A percentile compares a stretch with the other conserved stretches of the same genome.
Evolutionary conservation across 2,797 vertebrate species (phyloP).

Genomic region (Sebastes miniatus): DNA sequence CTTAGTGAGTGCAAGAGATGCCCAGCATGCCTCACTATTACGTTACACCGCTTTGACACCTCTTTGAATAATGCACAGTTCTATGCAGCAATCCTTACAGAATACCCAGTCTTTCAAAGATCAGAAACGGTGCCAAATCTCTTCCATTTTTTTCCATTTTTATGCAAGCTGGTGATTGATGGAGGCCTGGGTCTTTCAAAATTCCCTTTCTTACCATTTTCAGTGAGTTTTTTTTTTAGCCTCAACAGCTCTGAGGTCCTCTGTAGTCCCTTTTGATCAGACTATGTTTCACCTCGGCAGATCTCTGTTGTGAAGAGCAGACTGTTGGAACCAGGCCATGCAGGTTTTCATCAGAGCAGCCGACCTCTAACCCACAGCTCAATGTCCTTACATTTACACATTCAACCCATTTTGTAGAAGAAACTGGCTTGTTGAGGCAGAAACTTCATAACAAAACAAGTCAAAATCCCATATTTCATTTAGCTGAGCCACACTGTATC

Average conservation of each 20-base stretch:
- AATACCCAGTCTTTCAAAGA: slow-evolving; percentile 4
- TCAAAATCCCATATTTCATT: not conserved
- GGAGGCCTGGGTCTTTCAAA: not conserved
- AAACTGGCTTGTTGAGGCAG: slow-evolving; percentile 11
- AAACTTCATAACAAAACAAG: slow-evolving; percentile 13
- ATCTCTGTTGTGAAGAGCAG: slow-evolving; percentile 3
- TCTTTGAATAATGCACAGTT: slow-evolving; percentile 3
- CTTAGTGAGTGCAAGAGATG: not conserved
- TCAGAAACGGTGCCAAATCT: not conserved
- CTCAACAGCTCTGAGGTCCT: not conserved
- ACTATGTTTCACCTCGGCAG: slow-evolving; percentile 29
- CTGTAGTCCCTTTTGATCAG: slow-evolving; percentile 34
- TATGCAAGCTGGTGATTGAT: slow-evolving; percentile 9
- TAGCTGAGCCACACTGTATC: not conserved
- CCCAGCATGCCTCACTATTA: not conserved
- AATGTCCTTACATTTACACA: slow-evolving; percentile 5
- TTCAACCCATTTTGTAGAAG: slow-evolving; percentile 20
- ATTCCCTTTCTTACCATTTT: slow-evolving; percentile 16
- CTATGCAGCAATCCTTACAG: slow-evolving; percentile 1
- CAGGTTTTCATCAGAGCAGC: slow-evolving; percentile 35
- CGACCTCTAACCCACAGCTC: slow-evolving; percentile 19
- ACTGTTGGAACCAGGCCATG: not conserved
- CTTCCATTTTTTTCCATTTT: not conserved
- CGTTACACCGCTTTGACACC: not conserved
- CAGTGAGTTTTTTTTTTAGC: not conserved